phyloP scores from a whole-genome alignment of 2,888 invertebrate species.

The Mimachlamys varia region DNA sequence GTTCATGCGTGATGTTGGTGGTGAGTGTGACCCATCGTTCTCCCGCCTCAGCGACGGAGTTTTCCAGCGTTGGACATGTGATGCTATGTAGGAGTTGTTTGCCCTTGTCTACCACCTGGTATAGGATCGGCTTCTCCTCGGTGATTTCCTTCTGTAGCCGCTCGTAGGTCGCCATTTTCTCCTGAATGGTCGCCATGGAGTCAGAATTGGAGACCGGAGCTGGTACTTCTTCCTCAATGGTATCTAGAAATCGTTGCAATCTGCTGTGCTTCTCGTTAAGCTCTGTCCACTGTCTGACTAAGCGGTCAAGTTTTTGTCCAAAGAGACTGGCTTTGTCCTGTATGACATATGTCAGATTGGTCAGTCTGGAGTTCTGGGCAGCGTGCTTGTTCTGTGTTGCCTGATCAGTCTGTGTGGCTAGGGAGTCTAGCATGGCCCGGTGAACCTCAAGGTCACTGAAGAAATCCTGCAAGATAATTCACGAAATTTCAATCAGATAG shows the following conservation, averaged over 20 bases:
- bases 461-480: constrained; percentile 71
- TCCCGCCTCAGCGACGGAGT: constrained; percentile 71
- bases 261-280: constrained; percentile 68
- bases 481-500: neutral
- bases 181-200: constrained; percentile 68
- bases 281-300: constrained; percentile 74
- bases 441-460: constrained; percentile 79
- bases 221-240: constrained; percentile 66
- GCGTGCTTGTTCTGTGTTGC: constrained; percentile 67
- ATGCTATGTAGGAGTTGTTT: constrained; percentile 76
- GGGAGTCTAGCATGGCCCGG: constrained; percentile 75
- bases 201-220: constrained; percentile 67
- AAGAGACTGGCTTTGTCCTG: constrained; percentile 75
- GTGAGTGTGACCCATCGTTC: constrained; percentile 77
- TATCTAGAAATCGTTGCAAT: constrained; percentile 62
- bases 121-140: constrained; percentile 74
- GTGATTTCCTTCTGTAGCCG: constrained; percentile 71
- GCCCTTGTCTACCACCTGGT: constrained; percentile 76
- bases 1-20: constrained; percentile 69
- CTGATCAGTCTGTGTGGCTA: constrained; percentile 73
- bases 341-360: constrained; percentile 73
- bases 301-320: constrained; percentile 74
- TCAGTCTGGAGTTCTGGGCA: constrained; percentile 65
- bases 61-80: constrained; percentile 74
- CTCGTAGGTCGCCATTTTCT: constrained; percentile 70